These are phyloP conservation scores for Edolisoma coerulescens DNA, from an alignment of 2,113 vertebrate species.

Conservation along the genomic window DNA sequence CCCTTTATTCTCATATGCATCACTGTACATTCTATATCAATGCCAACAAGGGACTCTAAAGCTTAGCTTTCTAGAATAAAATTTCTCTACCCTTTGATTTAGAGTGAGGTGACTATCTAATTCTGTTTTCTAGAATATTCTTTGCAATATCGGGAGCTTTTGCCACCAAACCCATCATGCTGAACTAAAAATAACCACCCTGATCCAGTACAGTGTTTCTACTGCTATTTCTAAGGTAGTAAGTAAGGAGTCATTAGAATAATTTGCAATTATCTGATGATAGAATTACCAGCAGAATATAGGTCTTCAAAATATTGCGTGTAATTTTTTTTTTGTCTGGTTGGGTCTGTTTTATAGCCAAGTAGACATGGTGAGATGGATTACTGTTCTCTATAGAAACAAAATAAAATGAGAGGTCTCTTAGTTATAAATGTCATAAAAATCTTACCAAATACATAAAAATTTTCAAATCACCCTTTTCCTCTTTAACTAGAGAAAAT, in stretches of 20 bases:
- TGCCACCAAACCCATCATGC: neutral
- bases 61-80: neutral
- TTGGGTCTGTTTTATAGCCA: neutral
- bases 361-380: neutral
- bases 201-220: neutral
- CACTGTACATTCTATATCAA: neutral
- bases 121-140: neutral
- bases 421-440: neutral
- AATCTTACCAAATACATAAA: neutral
- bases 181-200: neutral
- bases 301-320: neutral
- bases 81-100: neutral
- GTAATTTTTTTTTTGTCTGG: fast-evolving
- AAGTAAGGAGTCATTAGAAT: neutral
- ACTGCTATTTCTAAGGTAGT: neutral
- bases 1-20: neutral
- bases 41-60: neutral
- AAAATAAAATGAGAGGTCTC: neutral
- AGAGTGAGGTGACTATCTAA: neutral
- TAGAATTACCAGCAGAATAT: neutral
- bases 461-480: neutral
- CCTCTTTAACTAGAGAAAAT: neutral
- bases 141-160: neutral
- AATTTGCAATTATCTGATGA: neutral
- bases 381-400: neutral